Evolutionary conservation across 2,888 invertebrate species (phyloP), one percentile per base, ranked within the genome.

Genomic region (Osmoderma eremita): DNA sequence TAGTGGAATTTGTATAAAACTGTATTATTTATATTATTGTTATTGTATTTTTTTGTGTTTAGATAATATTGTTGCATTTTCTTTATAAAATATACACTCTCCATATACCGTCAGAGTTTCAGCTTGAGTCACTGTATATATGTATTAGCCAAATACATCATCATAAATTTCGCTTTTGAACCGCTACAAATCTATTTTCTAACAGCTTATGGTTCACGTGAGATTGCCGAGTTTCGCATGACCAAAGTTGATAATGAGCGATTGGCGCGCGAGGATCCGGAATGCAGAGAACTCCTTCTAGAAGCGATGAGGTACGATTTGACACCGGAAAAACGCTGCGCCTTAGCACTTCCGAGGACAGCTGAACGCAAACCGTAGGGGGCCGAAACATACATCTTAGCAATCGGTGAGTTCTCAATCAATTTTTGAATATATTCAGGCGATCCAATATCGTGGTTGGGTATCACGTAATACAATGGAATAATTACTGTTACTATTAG

Each of bases 301-400:
- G 90, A 90, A 80, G 90, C 90, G 2, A 90, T 90, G 89, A 86
- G 88, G 71, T 90, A 90, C 75, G 90, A 90, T 78, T 77, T 90
- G 65, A 82, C 89, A 61, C 90, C 90, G 0, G 90, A 90, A 78
- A 85, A 90, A 76, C 81, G 90, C 71, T 87, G 88, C 69, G 82
- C 86, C 10, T 83, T 90, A 77, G 83, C 86, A 13, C 88, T 86
- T 5, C 84, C 87, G 54, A 81, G 90, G 62, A 90, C 90, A 0
- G 83, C 85, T 73, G 88, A 89, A 73, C 82, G 90, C 17, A 86
- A 86, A 49, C 90, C 90, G 0, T 89, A 89, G 72, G 89, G 89
- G 48, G 86, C 89, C 76, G 84, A 86, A 74, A 86, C 89, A 0
- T 90, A 90, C 73, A 80, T 90, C 36, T 90, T 90, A 76, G 89